Base-by-base conservation (phyloP, 2,797 vertebrate species). In the Hypotaenidia philippensis region DNA sequence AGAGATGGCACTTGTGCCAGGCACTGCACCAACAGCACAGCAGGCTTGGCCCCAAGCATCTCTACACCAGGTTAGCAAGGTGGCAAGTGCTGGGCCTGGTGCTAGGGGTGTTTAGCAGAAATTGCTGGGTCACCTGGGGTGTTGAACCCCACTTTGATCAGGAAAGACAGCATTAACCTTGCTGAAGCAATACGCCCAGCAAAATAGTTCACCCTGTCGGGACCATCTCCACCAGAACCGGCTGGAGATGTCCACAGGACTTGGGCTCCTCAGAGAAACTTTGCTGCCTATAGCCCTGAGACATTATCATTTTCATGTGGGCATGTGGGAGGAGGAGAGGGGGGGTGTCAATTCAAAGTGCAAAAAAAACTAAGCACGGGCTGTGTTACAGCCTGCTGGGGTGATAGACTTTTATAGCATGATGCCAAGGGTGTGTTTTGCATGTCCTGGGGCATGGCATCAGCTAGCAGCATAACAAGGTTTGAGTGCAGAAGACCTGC, bases 1-100 rank as follows among this genome's bases (percentile, higher is more conserved):
- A 52, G 53, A 59, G 69, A 9, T 3, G 6, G 16, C 29, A 16
- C 38, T 81, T 65, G 31, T 65, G 63, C 69, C 75, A 13, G 31
- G 38, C n/a, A 5, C 29, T 52, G 61, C 32, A 22, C 32, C 16
- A 11, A 4, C 49, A 29, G 44, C 16, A 4, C 1, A 1, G 16
- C 11, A 10, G 29, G 21, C 57, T 65, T 6, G 1, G 65, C 65
- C 23, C 45, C 47, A 10, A 2, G 7, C 16, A 40, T 8, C 32
- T 31, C 44, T 22, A 6, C 31, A 6, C 52, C 2, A 1, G 0
- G 1, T 21, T 12, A 17, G n/a, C n/a, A 7, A 44, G 41, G 53
- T 25, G 32, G 17, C 31, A 53, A 53, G 32, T 26, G n/a, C 68
- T 38, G 32, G 11, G 40, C 27, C 12, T 22, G 23, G 13, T 16